Percentiles rank a stretch among this genome's conserved stretches.
These are phyloP conservation scores for Bothrops jararaca DNA, from an alignment of 2,113 vertebrate species.

Conservation along the genomic window DNA sequence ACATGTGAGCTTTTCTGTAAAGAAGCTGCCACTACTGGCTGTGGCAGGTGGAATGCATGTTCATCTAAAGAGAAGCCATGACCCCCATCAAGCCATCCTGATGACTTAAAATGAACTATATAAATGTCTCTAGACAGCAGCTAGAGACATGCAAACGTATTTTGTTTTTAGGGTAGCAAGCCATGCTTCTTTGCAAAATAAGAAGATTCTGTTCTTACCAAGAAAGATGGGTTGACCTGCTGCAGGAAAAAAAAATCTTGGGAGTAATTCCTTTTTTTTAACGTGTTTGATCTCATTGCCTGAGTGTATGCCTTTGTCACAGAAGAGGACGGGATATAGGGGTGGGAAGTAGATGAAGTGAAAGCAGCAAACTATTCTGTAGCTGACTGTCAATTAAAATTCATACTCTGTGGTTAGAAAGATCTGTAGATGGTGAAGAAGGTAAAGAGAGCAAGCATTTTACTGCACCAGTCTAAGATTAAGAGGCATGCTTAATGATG, in stretches of 20 bases:
- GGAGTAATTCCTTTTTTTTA: neutral
- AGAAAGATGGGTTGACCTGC: neutral
- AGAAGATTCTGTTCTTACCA: neutral
- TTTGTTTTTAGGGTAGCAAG: neutral
- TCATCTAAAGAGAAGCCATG: fast-evolving
- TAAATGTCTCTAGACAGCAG: neutral
- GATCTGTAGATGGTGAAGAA: constrained; percentile 1
- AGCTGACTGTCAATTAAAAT: neutral
- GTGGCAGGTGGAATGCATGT: neutral
- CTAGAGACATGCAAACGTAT: neutral
- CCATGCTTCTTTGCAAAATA: neutral
- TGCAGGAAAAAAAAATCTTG: neutral
- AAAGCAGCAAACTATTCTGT: neutral
- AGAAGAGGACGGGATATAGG: no score
- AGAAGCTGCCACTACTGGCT: neutral
- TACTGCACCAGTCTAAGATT: constrained; percentile 2
- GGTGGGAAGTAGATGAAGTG: neutral
- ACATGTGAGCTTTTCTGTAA: neutral
- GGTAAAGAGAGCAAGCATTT: neutral
- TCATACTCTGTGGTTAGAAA: neutral
- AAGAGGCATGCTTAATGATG: neutral
- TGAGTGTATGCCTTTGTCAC: neutral
- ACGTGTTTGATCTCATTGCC: neutral
- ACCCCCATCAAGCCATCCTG: neutral
- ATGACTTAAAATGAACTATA: neutral